Evolutionary conservation across 1,140 invertebrate genomes (phyloP).

Genomic region (Hyphantria cunea): DNA sequence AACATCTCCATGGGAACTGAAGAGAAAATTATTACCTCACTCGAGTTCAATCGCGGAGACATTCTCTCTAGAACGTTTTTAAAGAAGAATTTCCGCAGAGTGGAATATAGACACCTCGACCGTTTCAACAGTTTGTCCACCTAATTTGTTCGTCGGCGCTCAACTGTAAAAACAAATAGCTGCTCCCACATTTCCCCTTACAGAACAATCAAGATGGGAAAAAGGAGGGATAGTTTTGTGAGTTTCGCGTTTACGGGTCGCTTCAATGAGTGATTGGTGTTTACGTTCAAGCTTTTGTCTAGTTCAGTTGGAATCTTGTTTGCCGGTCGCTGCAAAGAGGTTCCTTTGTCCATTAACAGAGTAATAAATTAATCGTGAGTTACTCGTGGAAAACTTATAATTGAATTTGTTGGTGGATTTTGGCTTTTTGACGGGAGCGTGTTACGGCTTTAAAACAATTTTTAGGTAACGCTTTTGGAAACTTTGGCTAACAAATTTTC

Average conservation of each 20-base stretch:
- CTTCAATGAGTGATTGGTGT: conserved; percentile 68
- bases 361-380: conserved; percentile 74
- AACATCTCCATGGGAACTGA: conserved; percentile 53
- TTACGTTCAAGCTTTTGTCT: conserved; percentile 70
- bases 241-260: conserved; percentile 46
- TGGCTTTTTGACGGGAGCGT: conserved; percentile 69
- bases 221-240: conserved; percentile 56
- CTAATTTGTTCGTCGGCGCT: conserved; percentile 78
- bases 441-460: conserved; percentile 62
- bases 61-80: conserved; percentile 60
- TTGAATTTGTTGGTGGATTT: conserved; percentile 75
- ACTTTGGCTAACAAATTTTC: conserved; percentile 53
- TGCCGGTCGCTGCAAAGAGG: conserved; percentile 58
- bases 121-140: conserved; percentile 79
- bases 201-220: conserved; percentile 56
- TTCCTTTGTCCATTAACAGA: conserved; percentile 63
- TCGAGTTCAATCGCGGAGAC: conserved; percentile 61
- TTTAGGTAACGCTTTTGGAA: conserved; percentile 56
- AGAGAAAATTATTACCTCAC: conserved; percentile 71
- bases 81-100: conserved; percentile 70
- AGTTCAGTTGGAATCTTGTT: conserved; percentile 61
- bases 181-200: conserved; percentile 60
- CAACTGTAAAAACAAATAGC: conserved; percentile 80
- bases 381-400: conserved; percentile 72
- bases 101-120: conserved; percentile 77